Conservation (phyloP, 2,797 vertebrate species). For the Diceros bicornis region DNA sequence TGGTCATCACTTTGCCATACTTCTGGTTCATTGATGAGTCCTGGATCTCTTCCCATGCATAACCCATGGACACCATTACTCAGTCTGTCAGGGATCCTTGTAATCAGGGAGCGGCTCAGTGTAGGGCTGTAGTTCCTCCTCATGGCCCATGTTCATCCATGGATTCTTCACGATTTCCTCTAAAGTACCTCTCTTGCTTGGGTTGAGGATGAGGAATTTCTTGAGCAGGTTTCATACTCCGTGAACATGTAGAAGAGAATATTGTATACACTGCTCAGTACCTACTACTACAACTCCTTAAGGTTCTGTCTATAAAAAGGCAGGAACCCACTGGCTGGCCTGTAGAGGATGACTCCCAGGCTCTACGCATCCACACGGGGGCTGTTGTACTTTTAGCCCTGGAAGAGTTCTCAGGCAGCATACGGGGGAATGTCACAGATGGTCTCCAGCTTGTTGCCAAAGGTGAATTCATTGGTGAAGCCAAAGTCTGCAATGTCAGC, state of each 20-base stretch:
- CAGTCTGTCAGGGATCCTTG: background rate
- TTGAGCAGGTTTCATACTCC: background rate
- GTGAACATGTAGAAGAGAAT: background rate
- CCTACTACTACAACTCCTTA: background rate
- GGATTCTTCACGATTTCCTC: background rate
- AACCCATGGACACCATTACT: background rate
- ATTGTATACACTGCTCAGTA: background rate
- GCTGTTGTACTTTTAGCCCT: background rate
- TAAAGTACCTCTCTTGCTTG: background rate
- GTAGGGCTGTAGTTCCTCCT: background rate
- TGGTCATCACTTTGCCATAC: no score
- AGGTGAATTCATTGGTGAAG: background rate
- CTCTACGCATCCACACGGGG: background rate
- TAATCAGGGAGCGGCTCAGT: background rate
- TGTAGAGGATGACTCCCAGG: background rate
- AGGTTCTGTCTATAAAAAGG: background rate
- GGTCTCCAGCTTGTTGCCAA: background rate
- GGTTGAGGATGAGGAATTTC: background rate
- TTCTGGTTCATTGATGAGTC: background rate
- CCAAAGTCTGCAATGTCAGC: no score
- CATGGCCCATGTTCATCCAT: background rate
- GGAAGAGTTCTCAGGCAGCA: background rate
- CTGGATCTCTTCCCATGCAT: background rate
- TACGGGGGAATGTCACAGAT: background rate
- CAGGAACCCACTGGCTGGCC: accelerated